phyloP scores from a whole-genome alignment of 2,888 invertebrate species.

The Ochropacha duplaris region DNA sequence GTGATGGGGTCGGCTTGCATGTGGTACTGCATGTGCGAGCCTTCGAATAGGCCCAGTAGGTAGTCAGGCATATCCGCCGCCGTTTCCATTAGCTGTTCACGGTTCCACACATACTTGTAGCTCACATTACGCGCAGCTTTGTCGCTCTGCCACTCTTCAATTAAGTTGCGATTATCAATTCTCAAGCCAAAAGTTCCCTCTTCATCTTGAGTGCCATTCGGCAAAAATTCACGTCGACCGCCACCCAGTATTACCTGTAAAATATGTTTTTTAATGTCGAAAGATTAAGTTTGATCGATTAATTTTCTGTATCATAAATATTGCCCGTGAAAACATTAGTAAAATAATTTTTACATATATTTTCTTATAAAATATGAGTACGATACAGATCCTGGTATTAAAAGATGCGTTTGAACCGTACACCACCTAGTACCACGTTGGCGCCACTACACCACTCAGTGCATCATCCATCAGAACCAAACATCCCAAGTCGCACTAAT shows the following conservation, averaged over 20 bases:
- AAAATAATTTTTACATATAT: no score
- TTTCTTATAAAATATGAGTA: no score
- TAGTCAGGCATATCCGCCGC: conserved; percentile 80
- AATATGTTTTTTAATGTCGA: neutral
- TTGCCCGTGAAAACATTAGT: no score
- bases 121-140: conserved; percentile 55
- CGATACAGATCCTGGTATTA: no score
- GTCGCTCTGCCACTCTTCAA: conserved; percentile 84
- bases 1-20: conserved; percentile 67
- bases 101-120: conserved; percentile 82
- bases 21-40: conserved; percentile 85
- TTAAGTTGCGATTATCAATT: conserved; percentile 85
- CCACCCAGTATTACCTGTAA: conserved; percentile 87
- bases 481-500: no score
- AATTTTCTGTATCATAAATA: no score
- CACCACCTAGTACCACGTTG: no score
- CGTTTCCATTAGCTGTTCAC: conserved; percentile 74
- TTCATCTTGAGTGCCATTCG: conserved; percentile 72
- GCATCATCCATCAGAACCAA: no score
- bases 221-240: conserved; percentile 85
- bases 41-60: conserved; percentile 84
- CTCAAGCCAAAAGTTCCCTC: conserved; percentile 70
- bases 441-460: no score
- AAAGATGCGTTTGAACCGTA: no score
- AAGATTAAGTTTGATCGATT: no score